phyloP scores from a whole-genome alignment of 2,888 invertebrate genomes.

The Apodemia zela region DNA sequence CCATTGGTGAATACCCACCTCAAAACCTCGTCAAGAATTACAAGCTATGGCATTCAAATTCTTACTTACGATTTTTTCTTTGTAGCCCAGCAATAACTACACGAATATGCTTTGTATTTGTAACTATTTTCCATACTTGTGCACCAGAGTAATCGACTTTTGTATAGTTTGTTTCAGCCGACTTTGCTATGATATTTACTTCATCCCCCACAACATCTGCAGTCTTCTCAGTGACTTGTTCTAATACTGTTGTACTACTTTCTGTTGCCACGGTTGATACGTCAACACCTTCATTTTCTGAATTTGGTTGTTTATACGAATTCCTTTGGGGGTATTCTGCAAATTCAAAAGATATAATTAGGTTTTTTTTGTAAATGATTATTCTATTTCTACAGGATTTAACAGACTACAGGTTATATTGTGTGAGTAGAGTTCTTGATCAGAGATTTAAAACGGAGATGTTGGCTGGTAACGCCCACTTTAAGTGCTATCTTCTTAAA shows the following conservation, averaged over 20 bases:
- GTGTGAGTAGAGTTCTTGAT: background rate
- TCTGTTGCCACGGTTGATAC: slow-evolving; percentile 17
- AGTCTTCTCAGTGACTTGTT: slow-evolving; percentile 7
- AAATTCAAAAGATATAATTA: slow-evolving; percentile 24
- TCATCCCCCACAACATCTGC: slow-evolving; percentile 22
- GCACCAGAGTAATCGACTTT: no score
- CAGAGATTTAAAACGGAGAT: no score
- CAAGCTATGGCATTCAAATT: no score
- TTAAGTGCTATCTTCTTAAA: background rate
- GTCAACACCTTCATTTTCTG: slow-evolving; percentile 32
- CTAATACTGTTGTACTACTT: slow-evolving; percentile 24
- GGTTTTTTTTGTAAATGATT: no score
- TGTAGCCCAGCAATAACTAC: no score
- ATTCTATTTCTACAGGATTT: background rate
- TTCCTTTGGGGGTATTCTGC: slow-evolving; percentile 60
- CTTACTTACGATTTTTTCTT: no score
- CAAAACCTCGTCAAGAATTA: no score
- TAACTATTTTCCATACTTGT: no score
- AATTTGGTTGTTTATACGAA: slow-evolving; percentile 59
- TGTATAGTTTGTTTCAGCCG: slow-evolving; percentile 32
- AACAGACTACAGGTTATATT: background rate
- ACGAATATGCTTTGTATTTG: no score
- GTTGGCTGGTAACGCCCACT: background rate
- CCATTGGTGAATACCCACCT: no score
- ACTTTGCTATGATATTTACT: slow-evolving; percentile 35